Evolutionary conservation across 2,113 vertebrate species (phyloP).

Genomic region (Bothrops jararaca): DNA sequence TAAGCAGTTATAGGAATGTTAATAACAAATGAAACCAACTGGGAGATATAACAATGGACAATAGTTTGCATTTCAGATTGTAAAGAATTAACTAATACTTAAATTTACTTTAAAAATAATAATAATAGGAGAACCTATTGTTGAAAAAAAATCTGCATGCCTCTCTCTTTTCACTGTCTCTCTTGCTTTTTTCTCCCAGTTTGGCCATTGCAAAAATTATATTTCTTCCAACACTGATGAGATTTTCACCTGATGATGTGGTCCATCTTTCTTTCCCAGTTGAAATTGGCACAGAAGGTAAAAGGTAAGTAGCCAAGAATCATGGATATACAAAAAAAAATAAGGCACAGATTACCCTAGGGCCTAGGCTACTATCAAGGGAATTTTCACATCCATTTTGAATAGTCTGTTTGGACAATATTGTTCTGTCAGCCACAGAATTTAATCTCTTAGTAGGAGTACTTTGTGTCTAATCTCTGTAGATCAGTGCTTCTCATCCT

Average conservation of each 20-base stretch:
- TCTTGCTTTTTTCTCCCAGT: background rate
- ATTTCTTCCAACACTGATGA: background rate
- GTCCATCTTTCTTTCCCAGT: constrained; percentile 1
- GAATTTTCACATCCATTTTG: background rate
- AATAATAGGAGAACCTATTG: background rate
- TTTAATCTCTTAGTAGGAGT: background rate
- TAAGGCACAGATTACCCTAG: background rate
- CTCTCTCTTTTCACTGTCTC: background rate
- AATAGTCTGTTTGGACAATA: background rate
- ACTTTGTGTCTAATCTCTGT: background rate
- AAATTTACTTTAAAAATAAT: background rate
- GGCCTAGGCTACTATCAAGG: background rate
- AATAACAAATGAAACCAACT: background rate
- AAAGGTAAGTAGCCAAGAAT: background rate
- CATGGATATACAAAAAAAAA: background rate
- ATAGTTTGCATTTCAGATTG: background rate
- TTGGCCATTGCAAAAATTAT: background rate
- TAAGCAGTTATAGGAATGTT: background rate
- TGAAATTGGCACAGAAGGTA: background rate
- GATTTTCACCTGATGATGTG: background rate
- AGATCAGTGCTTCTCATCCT: background rate
- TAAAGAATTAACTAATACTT: background rate
- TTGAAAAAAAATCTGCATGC: background rate
- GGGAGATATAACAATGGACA: background rate
- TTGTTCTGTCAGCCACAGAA: background rate